Conservation (phyloP, 1,140 invertebrate species). For the Arctopsyche grandis region DNA sequence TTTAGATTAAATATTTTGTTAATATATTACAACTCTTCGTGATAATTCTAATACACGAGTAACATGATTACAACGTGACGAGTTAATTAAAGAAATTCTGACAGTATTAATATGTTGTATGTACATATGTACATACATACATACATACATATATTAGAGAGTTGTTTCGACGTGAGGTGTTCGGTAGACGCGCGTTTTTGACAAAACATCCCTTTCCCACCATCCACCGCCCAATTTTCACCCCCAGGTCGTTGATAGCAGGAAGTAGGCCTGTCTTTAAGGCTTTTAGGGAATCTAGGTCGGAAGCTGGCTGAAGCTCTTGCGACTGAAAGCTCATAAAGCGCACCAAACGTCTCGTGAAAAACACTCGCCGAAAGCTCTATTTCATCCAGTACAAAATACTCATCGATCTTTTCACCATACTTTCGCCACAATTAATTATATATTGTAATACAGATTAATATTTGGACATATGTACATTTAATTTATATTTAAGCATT, state of each 20-base stretch:
- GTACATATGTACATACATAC: background rate
- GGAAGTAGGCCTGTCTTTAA: slow-evolving; percentile 1
- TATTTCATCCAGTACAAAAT: slow-evolving; percentile 1
- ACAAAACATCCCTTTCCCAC: background rate
- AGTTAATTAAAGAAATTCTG: no score
- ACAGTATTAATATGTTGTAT: background rate
- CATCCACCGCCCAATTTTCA: background rate
- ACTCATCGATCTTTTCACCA: background rate
- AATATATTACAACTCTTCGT: no score
- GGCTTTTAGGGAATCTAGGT: slow-evolving; percentile 23
- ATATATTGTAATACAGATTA: no score
- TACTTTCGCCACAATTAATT: no score
- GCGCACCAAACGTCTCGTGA: background rate
- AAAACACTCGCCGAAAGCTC: background rate
- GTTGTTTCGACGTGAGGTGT: background rate
- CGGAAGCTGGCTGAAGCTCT: background rate
- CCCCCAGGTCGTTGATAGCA: background rate
- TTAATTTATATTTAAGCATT: no score
- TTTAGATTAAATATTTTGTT: no score
- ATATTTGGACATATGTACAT: no score
- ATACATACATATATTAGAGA: background rate
- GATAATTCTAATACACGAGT: no score
- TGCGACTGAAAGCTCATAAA: background rate
- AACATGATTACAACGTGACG: no score
- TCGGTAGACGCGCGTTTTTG: background rate